phyloP scores from a whole-genome alignment of 2,888 invertebrate genomes.

The Glaucopsyche alexis region DNA sequence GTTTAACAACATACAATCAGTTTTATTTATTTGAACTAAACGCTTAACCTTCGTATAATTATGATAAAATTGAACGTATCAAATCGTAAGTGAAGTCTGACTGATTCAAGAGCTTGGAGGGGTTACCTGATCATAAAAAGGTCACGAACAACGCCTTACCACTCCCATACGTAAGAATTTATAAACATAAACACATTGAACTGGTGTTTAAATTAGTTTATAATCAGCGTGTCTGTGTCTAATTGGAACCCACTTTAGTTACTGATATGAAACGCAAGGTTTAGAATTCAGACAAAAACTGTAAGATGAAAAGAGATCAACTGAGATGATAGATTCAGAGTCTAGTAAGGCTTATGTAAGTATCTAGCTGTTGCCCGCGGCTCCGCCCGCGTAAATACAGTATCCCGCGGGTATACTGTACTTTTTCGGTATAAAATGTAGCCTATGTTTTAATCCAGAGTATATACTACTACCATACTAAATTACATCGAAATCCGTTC shows the following conservation, averaged over 20 bases:
- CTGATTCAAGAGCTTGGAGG: slow-evolving; percentile 3
- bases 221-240: background rate
- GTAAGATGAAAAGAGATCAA: background rate
- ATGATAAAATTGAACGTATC: slow-evolving; percentile 26
- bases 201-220: background rate
- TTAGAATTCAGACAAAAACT: background rate
- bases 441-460: too few species aligned
- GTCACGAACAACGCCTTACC: slow-evolving; percentile 4
- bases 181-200: slow-evolving; percentile 4
- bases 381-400: too few species aligned
- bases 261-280: background rate
- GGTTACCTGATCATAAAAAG: slow-evolving; percentile 25
- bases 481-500: too few species aligned
- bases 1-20: background rate
- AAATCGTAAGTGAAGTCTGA: slow-evolving; percentile 19
- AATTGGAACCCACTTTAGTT: background rate
- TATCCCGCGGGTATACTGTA: too few species aligned
- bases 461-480: too few species aligned
- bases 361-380: too few species aligned
- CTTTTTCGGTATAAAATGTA: too few species aligned
- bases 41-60: slow-evolving; percentile 22
- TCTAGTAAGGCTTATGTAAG: too few species aligned
- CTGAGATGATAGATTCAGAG: too few species aligned
- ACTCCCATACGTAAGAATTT: slow-evolving; percentile 19
- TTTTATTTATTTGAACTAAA: background rate